phyloP scores from a whole-genome alignment of 2,888 invertebrate species.

The Helicoverpa assulta region DNA sequence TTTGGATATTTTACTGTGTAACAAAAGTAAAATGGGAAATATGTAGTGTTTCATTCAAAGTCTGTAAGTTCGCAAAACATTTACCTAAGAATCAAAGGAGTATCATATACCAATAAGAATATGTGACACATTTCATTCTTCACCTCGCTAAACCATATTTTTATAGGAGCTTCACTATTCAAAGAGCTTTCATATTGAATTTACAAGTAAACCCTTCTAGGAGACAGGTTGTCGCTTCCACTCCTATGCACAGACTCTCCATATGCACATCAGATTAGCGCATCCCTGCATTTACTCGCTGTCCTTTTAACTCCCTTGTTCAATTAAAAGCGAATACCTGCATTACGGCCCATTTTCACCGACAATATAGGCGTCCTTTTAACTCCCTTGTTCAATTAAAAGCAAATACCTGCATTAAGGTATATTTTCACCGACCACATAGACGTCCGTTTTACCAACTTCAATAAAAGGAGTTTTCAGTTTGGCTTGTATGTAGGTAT shows the following conservation, averaged over 20 bases:
- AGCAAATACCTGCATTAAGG: constrained; percentile 48
- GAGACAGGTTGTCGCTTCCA: constrained; percentile 13
- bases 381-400: constrained; percentile 51
- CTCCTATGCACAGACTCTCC: constrained; percentile 11
- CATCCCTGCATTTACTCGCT: constrained; percentile 27
- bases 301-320: constrained; percentile 28
- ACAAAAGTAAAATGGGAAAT: too few species aligned
- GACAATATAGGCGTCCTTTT: constrained; percentile 13
- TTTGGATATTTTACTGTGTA: too few species aligned
- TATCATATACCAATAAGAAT: neutral
- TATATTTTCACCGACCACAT: too few species aligned
- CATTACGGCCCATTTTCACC: constrained; percentile 20
- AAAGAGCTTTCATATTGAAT: neutral
- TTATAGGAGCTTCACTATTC: too few species aligned
- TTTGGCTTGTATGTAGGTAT: too few species aligned
- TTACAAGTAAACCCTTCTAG: constrained; percentile 9
- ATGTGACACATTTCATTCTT: neutral
- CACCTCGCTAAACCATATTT: neutral
- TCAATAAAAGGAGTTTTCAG: too few species aligned
- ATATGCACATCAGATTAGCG: constrained; percentile 36
- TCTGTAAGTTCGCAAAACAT: neutral
- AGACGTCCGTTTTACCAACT: too few species aligned
- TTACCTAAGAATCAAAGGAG: neutral
- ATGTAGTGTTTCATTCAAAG: too few species aligned
- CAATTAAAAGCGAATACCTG: constrained; percentile 57